A percentile compares a stretch with the other conserved stretches of the same genome.
Evolutionary conservation across 2,888 invertebrate genomes (phyloP).

Genomic region (Campoletis raptor): DNA sequence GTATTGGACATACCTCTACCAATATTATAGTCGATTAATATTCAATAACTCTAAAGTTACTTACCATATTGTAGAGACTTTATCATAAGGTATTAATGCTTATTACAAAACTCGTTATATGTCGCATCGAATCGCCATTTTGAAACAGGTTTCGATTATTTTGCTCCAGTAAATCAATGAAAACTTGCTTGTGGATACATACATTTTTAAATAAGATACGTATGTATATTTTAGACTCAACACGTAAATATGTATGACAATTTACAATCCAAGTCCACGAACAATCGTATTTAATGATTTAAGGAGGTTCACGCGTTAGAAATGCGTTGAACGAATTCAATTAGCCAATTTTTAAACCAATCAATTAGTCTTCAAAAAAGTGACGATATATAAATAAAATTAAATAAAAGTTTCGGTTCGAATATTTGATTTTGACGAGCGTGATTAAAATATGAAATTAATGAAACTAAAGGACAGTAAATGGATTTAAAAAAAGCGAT

Average conservation of each 20-base stretch:
- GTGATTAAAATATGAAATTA: not conserved
- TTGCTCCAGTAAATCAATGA: constrained; percentile 41
- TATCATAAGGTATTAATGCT: not conserved
- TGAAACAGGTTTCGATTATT: constrained; percentile 60
- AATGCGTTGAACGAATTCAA: too few relatives aligned
- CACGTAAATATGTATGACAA: not conserved
- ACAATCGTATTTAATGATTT: not conserved
- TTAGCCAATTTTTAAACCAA: too few relatives aligned
- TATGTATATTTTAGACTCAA: not conserved
- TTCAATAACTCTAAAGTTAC: constrained; percentile 43
- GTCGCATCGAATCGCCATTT: constrained; percentile 42
- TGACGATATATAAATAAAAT: too few relatives aligned
- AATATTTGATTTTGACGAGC: too few relatives aligned
- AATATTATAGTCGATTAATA: constrained; percentile 45
- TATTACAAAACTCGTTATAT: constrained; percentile 48
- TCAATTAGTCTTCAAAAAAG: too few relatives aligned
- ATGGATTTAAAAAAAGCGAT: too few relatives aligned
- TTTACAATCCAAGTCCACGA: not conserved
- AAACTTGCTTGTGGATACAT: constrained; percentile 21
- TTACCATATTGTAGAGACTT: constrained; percentile 40
- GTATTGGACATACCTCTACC: not conserved
- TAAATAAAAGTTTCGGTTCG: too few relatives aligned
- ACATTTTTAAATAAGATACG: constrained; percentile 2
- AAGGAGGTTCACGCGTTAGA: too few relatives aligned
- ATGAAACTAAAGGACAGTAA: not conserved